phyloP scores from a whole-genome alignment of 2,888 invertebrate genomes.

The Lumbricus terrestris region DNA sequence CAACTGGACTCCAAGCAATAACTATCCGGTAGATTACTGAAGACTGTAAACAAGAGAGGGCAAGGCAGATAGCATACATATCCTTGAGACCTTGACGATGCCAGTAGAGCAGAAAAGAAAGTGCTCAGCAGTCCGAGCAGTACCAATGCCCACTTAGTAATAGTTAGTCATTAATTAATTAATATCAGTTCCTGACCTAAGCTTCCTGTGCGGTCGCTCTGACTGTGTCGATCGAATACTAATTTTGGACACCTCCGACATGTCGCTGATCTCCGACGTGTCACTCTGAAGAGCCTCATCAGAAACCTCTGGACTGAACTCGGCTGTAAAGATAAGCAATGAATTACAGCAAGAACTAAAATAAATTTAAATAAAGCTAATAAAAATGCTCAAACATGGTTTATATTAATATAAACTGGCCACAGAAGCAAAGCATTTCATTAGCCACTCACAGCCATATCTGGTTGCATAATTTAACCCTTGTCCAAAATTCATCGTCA shows the following conservation, averaged over 20 bases:
- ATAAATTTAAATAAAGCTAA: not conserved
- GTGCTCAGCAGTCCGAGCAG: not conserved
- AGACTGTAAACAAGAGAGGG: too few species aligned
- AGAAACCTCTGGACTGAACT: slow-evolving; percentile 37
- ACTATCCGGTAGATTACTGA: too few species aligned
- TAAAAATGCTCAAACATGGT: not conserved
- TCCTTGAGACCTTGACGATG: too few species aligned
- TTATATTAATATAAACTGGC: not conserved
- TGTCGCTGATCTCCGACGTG: slow-evolving; percentile 60
- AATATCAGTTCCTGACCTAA: slow-evolving; percentile 49
- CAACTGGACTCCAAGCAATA: too few species aligned
- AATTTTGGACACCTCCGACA: slow-evolving; percentile 60
- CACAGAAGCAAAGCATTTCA: not conserved
- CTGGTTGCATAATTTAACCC: not conserved
- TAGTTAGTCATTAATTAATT: not conserved
- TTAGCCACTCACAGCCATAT: not conserved
- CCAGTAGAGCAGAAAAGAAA: not conserved
- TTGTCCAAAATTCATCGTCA: too few species aligned
- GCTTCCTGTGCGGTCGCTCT: slow-evolving; percentile 74
- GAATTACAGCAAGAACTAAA: not conserved
- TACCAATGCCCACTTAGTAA: too few species aligned
- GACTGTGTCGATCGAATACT: slow-evolving; percentile 86
- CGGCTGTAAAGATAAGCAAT: slow-evolving; percentile 18
- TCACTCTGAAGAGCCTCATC: slow-evolving; percentile 60
- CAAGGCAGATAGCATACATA: too few species aligned